phyloP scores from a whole-genome alignment of 1,140 invertebrate species.

The Theocolax elegans region DNA sequence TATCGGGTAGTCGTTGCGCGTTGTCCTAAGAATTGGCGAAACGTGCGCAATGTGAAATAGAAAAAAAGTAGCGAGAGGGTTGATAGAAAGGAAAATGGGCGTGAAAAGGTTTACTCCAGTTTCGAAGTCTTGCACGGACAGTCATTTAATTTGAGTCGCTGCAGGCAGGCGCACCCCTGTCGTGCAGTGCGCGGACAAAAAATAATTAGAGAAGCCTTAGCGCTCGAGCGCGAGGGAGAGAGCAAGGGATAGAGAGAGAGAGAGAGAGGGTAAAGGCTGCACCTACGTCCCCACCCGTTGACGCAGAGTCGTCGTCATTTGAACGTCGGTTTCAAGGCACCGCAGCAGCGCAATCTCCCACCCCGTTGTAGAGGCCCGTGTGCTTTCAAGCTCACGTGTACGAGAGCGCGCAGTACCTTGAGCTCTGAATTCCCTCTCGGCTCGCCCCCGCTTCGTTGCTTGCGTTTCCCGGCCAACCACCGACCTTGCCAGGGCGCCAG shows the following conservation, averaged over 20 bases:
- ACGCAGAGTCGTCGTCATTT: background rate
- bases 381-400: slow-evolving; percentile 39
- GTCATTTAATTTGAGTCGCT: slow-evolving; percentile 65
- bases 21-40: background rate
- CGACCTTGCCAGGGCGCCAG: slow-evolving; percentile 34
- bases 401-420: slow-evolving; percentile 18
- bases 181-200: slow-evolving; percentile 64
- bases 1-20: no score
- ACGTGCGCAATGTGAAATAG: no score
- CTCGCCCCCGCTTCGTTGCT: slow-evolving; percentile 5
- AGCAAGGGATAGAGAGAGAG: no score
- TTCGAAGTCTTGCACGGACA: slow-evolving; percentile 22
- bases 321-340: slow-evolving; percentile 1
- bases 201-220: slow-evolving; percentile 68
- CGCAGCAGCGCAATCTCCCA: background rate
- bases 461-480: slow-evolving; percentile 36
- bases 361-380: slow-evolving; percentile 1
- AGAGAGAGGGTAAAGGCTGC: no score
- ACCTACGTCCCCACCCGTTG: slow-evolving; percentile 37
- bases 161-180: slow-evolving; percentile 58
- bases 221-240: no score
- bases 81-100: slow-evolving; percentile 28
- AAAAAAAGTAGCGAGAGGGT: background rate
- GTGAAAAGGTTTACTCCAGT: slow-evolving; percentile 29
- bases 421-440: slow-evolving; percentile 21